These are phyloP conservation scores for Noctua fimbriata DNA, from an alignment of 2,888 invertebrate genomes.

Conservation along the genomic window DNA sequence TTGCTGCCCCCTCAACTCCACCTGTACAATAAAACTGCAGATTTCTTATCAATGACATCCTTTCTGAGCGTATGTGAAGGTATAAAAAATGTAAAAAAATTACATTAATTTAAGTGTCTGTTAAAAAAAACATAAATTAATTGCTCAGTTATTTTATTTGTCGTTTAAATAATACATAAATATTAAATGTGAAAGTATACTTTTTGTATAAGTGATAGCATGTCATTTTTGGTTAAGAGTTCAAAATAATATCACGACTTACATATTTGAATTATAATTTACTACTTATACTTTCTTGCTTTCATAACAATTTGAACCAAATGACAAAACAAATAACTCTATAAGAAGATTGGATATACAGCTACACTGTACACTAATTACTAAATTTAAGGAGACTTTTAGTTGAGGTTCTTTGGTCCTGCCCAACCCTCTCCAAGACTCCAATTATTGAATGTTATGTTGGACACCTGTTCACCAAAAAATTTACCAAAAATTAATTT, in stretches of 20 bases:
- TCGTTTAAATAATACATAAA: not conserved
- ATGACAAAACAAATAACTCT: slow-evolving; percentile 12
- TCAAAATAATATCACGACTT: not conserved
- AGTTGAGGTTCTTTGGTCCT: not conserved
- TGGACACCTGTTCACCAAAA: not conserved
- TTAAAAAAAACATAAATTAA: slow-evolving; percentile 1
- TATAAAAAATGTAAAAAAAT: not conserved
- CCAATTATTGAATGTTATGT: not conserved
- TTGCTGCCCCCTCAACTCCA: not conserved
- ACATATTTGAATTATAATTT: not conserved
- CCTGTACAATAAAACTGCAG: not conserved
- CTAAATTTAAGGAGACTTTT: not conserved
- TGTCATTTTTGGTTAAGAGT: slow-evolving; percentile 1
- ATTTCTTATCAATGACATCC: not conserved
- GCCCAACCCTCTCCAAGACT: too few relatives aligned
- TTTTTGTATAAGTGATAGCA: not conserved
- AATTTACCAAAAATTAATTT: too few relatives aligned
- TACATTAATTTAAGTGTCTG: not conserved
- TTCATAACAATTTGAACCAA: slow-evolving; percentile 14
- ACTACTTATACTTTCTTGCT: not conserved
- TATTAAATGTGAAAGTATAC: slow-evolving; percentile 4
- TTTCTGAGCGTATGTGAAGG: not conserved
- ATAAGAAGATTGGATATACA: not conserved
- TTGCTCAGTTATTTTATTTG: not conserved
- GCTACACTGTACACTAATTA: not conserved